These are phyloP conservation scores for Molossus molossus DNA, from an alignment of 2,797 vertebrate genomes.

Conservation along the genomic window DNA sequence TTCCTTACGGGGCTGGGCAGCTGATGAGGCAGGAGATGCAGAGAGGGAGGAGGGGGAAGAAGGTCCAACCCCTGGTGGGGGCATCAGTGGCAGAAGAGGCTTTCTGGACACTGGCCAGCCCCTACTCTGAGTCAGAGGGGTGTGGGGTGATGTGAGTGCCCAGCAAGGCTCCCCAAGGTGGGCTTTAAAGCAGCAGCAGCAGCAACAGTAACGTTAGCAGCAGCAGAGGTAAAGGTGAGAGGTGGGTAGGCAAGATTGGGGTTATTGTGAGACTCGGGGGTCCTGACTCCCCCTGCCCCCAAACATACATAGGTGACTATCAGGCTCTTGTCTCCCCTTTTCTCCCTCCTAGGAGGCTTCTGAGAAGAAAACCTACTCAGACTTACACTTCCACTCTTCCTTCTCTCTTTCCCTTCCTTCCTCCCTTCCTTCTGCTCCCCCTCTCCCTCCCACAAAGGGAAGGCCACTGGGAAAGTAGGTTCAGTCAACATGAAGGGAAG, in stretches of 20 bases:
- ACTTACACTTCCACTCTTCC: background rate
- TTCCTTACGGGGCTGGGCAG: constrained; percentile 13
- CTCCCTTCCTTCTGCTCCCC: background rate
- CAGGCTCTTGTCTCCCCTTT: constrained; percentile 48
- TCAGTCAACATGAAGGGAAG: constrained; percentile 22
- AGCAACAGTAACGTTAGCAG: background rate
- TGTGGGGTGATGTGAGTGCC: background rate
- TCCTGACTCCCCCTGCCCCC: constrained; percentile 71
- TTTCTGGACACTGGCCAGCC: constrained; percentile 41
- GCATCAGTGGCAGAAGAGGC: constrained; percentile 52
- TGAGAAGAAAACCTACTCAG: constrained; percentile 48
- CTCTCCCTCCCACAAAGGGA: background rate
- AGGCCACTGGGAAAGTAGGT: constrained; percentile 32
- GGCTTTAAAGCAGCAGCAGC: constrained; percentile 48
- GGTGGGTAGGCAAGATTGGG: background rate
- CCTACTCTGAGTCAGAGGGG: background rate
- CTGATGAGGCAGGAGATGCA: constrained; percentile 59
- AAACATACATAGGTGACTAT: background rate
- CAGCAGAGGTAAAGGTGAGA: constrained; percentile 4
- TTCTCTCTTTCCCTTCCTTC: background rate
- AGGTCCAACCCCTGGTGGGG: background rate
- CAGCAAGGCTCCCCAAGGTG: background rate
- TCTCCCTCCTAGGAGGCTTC: constrained; percentile 12
- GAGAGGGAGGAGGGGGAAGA: background rate
- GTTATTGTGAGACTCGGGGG: constrained; percentile 30